These are phyloP conservation scores for Ecliptopera silaceata DNA, from an alignment of 2,888 invertebrate genomes.

Conservation along the genomic window DNA sequence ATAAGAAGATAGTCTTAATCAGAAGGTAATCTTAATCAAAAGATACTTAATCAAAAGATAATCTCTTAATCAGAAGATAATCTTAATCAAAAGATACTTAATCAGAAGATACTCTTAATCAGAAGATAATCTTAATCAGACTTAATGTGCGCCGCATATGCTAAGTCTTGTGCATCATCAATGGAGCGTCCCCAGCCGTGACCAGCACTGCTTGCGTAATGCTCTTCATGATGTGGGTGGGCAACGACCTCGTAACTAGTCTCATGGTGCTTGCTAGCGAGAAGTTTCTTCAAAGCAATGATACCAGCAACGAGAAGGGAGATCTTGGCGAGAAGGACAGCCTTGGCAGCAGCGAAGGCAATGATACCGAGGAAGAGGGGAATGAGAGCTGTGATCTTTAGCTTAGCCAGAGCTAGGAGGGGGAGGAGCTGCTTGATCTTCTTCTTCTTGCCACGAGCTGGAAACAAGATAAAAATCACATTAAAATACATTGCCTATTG, in stretches of 20 bases:
- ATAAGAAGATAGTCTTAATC: too few species aligned
- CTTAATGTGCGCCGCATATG: conserved; percentile 82
- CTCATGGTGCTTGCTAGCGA: conserved; percentile 86
- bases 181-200: conserved; percentile 87
- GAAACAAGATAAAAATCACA: conserved; percentile 18
- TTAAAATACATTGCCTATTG: too few species aligned
- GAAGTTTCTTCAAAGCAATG: conserved; percentile 86
- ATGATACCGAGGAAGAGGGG: conserved; percentile 89
- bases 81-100: too few species aligned
- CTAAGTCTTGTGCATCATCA: conserved; percentile 81
- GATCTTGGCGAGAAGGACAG: conserved; percentile 91
- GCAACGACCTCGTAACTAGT: conserved; percentile 91
- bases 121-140: conserved; percentile 59
- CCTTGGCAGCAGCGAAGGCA: conserved; percentile 93
- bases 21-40: too few species aligned
- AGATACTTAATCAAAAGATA: too few species aligned
- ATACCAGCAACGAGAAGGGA: conserved; percentile 90
- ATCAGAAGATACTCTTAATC: too few species aligned
- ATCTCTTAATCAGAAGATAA: too few species aligned
- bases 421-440: conserved; percentile 89
- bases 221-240: conserved; percentile 84
- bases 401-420: conserved; percentile 88
- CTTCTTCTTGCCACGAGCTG: conserved; percentile 92
- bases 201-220: conserved; percentile 74
- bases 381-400: conserved; percentile 90